Evolutionary conservation across 1,140 invertebrate genomes (phyloP), one percentile per base, ranked within the genome.

Genomic region (Fopius arisanus): DNA sequence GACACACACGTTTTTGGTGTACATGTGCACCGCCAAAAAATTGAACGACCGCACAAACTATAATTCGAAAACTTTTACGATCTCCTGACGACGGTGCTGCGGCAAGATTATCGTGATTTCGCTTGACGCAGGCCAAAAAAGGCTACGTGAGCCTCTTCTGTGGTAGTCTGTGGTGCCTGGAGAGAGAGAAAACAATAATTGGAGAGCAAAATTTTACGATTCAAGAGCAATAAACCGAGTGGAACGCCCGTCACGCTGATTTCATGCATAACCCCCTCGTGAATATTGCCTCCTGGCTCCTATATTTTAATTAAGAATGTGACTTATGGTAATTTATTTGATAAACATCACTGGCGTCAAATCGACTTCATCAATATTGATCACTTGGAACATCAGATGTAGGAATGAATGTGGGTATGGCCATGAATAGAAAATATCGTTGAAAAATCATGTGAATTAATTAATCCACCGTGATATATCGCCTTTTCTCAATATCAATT

Each of bases 31-130:
- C 16, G 14, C 43, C 43, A 48, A 48, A 48, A 48, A 48, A 48
- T 48, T 48, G n/a, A 16, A 48, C 43, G 43, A 48, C 43, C 43
- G 43, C 14, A 48, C 43, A 14, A 48, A 48, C 43, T 48, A 48
- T 48, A 48, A 48, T 48, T 48, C 43, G 43, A 48, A 48, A 48
- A 48, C 43, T 48, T 48, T 48, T 48, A 48, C 43, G 43, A 48
- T n/a, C 43, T 19, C 16, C 7, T 48, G 43, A 48, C 43, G 43
- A 48, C 43, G n/a, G 16, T n/a, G 16, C n/a, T 5, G 4, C 43
- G n/a, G 43, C 16, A 19, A n/a, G 14, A 48, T 48, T 48, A 48
- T 48, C 43, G 43, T 48, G 43, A 48, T 48, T 48, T 19, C 14
- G 9, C 43, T 48, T 19, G 43, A 19, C n/a, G 43, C 43, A n/a